These are phyloP conservation scores for Epirrhoe alternata DNA, from an alignment of 2,888 invertebrate species.

Conservation along the genomic window DNA sequence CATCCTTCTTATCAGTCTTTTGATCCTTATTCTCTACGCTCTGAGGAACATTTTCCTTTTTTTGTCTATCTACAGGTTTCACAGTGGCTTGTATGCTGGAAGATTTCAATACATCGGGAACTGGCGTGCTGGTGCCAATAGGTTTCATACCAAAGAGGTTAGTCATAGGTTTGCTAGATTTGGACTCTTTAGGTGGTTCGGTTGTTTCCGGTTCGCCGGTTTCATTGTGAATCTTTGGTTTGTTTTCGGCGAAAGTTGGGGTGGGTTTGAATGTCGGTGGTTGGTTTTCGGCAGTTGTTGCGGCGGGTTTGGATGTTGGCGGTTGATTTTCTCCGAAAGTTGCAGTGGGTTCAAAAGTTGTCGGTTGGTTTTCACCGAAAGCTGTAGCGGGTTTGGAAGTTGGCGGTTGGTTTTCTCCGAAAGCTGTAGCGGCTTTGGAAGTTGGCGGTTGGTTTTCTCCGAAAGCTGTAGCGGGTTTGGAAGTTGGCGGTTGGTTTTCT, in stretches of 20 bases:
- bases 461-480: not conserved
- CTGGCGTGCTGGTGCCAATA: slow-evolving; percentile 50
- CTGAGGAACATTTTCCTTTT: slow-evolving; percentile 55
- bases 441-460: slow-evolving; percentile 1
- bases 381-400: slow-evolving; percentile 1
- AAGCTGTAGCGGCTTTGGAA: slow-evolving; percentile 67
- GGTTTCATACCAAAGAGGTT: slow-evolving; percentile 64
- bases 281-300: slow-evolving; percentile 43
- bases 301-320: slow-evolving; percentile 20
- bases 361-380: not conserved
- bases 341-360: slow-evolving; percentile 20
- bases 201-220: slow-evolving; percentile 67
- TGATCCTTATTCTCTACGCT: slow-evolving; percentile 37
- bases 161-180: slow-evolving; percentile 62
- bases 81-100: slow-evolving; percentile 43
- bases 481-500: not conserved
- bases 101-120: slow-evolving; percentile 57
- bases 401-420: slow-evolving; percentile 48
- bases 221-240: slow-evolving; percentile 51
- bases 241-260: slow-evolving; percentile 22
- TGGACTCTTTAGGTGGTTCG: slow-evolving; percentile 38
- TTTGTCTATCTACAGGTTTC: slow-evolving; percentile 54
- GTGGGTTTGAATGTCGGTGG: slow-evolving; percentile 5
- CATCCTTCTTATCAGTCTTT: slow-evolving; percentile 53
- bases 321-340: slow-evolving; percentile 44